Evolutionary conservation across 2,113 vertebrate species (phyloP).

Genomic region (Gallinago jamesoni): DNA sequence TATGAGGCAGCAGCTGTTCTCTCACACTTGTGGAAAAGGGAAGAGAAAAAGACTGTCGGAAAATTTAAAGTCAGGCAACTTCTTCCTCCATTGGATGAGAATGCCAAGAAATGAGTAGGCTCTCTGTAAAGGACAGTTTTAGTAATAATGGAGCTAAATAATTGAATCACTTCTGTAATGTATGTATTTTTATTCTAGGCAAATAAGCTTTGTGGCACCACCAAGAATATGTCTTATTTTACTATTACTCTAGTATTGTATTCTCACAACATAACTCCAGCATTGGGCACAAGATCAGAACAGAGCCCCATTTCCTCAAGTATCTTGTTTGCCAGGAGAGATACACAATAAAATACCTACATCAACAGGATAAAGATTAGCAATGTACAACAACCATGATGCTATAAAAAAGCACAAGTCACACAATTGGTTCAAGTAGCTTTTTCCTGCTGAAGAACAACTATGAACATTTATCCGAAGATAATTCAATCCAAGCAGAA

Average conservation of each 20-base stretch:
- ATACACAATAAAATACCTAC: not conserved
- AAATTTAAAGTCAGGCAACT: not conserved
- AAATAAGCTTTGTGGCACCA: no score
- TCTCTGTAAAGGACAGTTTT: not conserved
- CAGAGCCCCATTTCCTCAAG: not conserved
- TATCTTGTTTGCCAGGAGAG: accelerated
- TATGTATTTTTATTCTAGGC: no score
- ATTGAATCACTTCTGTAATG: no score
- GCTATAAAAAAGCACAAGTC: accelerated
- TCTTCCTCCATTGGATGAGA: not conserved
- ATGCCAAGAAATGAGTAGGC: not conserved
- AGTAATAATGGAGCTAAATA: no score
- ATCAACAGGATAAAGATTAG: not conserved
- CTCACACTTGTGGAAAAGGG: not conserved
- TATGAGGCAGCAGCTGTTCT: conserved; percentile 54
- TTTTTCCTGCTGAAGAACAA: not conserved
- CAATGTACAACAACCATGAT: accelerated
- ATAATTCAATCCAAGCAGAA: not conserved
- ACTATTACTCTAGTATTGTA: not conserved
- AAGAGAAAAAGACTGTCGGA: not conserved
- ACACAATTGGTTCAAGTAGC: accelerated
- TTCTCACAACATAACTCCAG: not conserved
- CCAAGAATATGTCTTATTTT: no score
- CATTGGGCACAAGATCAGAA: not conserved
- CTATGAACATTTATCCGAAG: accelerated